Evolutionary conservation across 2,888 invertebrate genomes (phyloP), one percentile per base, ranked within the genome.

Genomic region (Drosophila ustulata): DNA sequence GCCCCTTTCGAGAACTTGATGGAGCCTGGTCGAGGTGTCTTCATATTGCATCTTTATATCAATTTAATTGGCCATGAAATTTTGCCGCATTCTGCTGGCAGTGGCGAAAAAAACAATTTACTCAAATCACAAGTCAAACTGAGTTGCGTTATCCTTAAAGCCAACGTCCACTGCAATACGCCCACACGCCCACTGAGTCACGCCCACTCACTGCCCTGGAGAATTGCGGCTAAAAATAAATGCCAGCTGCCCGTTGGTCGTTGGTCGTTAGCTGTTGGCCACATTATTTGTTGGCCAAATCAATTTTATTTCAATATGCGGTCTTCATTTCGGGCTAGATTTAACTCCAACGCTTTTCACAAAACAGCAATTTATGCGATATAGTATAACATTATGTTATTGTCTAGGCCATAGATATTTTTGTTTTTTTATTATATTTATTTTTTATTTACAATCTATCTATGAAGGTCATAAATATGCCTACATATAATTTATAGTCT

Each of bases 21-120:
- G 11, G 13, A 45, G 11, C n/a, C 5, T 26, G 47, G 30, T 26
- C 9, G 23, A 37, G 49, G 39, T 32, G 34, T 63, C 18, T 39
- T 57, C 43, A 34, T 8, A 49, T 28, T 18, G 53, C 8, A 32
- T 25, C 26, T 45, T 43, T 39, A 65, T 70, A 75, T 65, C 70
- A 66, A 75, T 69, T 70, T 74, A 82, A 82, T 82, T 70, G 76
- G 52, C 72, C 69, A 75, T 78, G 56, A 75, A 62, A 51, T 62
- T 37, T n/a, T 56, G 34, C 39, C 46, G 9, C 30, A 55, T 13
- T 61, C 45, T 34, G 11, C 28, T 34, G 28, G 5, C 28, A 46
- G 8, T n/a, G 8, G 13, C 11, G 4, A 37, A 59, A 25, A 18
- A 28, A 9, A 56, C 30, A 47, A 63, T 39, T 45, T 52, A 25